Conservation (phyloP, 1,140 invertebrate species). For the Zaprionus capensis region DNA sequence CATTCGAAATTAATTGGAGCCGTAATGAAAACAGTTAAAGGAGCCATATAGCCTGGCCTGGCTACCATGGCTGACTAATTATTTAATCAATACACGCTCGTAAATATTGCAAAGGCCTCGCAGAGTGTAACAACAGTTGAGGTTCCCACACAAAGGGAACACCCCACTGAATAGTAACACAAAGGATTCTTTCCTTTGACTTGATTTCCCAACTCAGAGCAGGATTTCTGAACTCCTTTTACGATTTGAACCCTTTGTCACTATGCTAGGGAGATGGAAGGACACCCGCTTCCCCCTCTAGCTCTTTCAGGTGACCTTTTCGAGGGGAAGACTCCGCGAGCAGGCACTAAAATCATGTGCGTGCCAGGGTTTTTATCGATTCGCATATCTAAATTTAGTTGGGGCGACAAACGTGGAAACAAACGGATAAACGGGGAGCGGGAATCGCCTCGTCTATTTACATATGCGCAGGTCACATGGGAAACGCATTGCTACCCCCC, state of each 20-base stretch:
- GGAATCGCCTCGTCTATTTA: conserved; percentile 29
- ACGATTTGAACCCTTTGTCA: neutral
- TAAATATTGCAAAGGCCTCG: conserved; percentile 45
- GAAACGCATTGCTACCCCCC: conserved; percentile 41
- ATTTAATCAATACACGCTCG: conserved; percentile 67
- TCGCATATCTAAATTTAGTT: conserved; percentile 76
- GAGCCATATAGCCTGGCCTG: conserved; percentile 1
- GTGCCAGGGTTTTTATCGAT: conserved; percentile 72
- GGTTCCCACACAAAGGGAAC: conserved; percentile 15
- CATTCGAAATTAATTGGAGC: conserved; percentile 57
- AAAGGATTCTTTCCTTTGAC: neutral
- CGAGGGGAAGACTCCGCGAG: conserved; percentile 8
- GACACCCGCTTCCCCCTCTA: neutral
- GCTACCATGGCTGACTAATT: conserved; percentile 49
- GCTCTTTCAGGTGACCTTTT: neutral
- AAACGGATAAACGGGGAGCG: neutral
- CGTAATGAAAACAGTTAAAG: conserved; percentile 12
- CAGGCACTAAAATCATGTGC: conserved; percentile 73
- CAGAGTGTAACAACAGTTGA: conserved; percentile 11
- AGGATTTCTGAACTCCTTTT: neutral
- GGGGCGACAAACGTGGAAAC: conserved; percentile 47
- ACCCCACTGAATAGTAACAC: conserved; percentile 1
- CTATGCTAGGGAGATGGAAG: neutral
- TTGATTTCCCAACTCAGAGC: neutral
- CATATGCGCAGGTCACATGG: conserved; percentile 40